These are phyloP conservation scores for Microcebus griseorufus DNA, from an alignment of 2,113 vertebrate species.

Conservation along the genomic window DNA sequence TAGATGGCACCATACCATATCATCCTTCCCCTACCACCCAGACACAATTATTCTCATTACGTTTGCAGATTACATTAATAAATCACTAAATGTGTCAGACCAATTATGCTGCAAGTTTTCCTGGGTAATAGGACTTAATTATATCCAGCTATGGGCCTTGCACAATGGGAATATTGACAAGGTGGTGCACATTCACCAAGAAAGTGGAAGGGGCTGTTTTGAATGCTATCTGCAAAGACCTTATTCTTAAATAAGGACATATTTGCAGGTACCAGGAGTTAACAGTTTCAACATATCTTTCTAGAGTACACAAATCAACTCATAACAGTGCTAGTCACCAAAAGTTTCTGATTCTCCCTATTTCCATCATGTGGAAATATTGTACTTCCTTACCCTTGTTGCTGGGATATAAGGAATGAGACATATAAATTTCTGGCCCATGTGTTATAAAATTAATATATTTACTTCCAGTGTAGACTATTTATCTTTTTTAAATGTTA, in stretches of 20 bases:
- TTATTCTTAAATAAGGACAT: not conserved
- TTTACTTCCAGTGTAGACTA: not conserved
- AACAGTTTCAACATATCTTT: not conserved
- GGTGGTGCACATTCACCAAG: conserved; percentile 57
- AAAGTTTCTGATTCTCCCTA: not conserved
- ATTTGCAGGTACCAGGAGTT: not conserved
- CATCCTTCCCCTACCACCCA: not conserved
- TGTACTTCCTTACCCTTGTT: not conserved
- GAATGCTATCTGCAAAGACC: conserved; percentile 29
- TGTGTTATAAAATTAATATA: not conserved
- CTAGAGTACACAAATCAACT: not conserved
- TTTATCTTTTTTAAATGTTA: not conserved
- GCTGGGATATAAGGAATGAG: not conserved
- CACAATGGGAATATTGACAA: conserved; percentile 70
- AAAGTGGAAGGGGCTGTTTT: conserved; percentile 68
- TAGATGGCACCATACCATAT: not conserved
- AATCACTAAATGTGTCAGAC: conserved; percentile 51
- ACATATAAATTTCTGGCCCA: not conserved
- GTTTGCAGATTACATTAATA: conserved; percentile 54
- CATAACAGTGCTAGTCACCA: not conserved
- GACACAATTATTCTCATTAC: not conserved
- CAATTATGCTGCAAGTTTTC: conserved; percentile 51
- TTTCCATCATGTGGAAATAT: not conserved
- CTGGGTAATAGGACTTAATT: conserved; percentile 67
- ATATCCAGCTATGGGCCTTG: conserved; percentile 46